phyloP scores from a whole-genome alignment of 1,140 invertebrate genomes.

The Bombus huntii region DNA sequence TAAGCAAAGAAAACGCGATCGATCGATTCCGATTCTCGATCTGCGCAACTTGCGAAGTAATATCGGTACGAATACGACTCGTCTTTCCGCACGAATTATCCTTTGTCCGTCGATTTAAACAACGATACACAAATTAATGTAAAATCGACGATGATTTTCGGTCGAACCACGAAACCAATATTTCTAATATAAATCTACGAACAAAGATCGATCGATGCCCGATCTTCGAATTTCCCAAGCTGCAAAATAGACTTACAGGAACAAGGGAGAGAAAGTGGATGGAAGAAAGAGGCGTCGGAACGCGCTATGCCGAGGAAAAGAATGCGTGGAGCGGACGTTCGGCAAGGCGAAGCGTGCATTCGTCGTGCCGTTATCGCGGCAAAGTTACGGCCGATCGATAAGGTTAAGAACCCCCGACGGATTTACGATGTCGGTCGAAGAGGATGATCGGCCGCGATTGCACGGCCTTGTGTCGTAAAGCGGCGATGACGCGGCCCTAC shows the following conservation, averaged over 20 bases:
- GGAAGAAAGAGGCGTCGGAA: slow-evolving; percentile 36
- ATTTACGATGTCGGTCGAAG: slow-evolving; percentile 79
- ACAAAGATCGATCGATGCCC: background rate
- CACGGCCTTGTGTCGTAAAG: slow-evolving; percentile 82
- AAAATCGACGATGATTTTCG: too few species aligned
- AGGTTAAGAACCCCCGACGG: slow-evolving; percentile 79
- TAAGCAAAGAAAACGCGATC: background rate
- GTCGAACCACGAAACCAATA: rapidly evolving
- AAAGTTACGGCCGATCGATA: slow-evolving; percentile 74
- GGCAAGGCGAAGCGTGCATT: slow-evolving; percentile 53
- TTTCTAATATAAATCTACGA: too few species aligned
- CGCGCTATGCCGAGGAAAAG: slow-evolving; percentile 14
- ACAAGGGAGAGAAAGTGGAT: slow-evolving; percentile 40
- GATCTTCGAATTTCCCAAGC: slow-evolving; percentile 15
- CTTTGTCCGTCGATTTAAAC: too few species aligned
- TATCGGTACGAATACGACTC: background rate
- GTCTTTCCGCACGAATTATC: too few species aligned
- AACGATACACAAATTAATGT: too few species aligned
- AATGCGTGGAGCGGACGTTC: slow-evolving; percentile 28
- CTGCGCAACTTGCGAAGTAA: slow-evolving; percentile 11
- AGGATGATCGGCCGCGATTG: slow-evolving; percentile 81
- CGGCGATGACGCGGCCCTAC: slow-evolving; percentile 73
- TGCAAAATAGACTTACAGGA: background rate
- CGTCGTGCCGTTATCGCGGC: slow-evolving; percentile 53
- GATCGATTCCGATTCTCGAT: too few species aligned